Conservation (phyloP, 1,140 invertebrate genomes). For the Euura saliciscinereae region DNA sequence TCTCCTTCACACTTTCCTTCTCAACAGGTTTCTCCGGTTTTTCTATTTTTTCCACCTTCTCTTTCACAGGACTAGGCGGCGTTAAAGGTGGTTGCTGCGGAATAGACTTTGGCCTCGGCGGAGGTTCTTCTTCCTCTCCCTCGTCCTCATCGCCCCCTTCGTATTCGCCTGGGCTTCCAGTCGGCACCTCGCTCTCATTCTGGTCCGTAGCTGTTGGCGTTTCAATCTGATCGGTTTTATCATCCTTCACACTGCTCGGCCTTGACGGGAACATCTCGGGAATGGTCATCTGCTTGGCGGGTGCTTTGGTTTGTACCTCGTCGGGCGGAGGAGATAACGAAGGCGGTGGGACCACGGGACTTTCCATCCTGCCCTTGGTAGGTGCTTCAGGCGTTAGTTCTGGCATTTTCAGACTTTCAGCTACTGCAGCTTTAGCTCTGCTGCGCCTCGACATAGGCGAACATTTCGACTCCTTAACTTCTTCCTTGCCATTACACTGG, state of each 20-base stretch:
- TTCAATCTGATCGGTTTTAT: conserved; percentile 13
- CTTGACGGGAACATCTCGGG: conserved; percentile 37
- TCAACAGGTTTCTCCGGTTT: conserved; percentile 36
- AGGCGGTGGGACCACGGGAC: conserved; percentile 32
- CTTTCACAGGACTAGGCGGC: conserved; percentile 11
- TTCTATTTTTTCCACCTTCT: conserved; percentile 19
- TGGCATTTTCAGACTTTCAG: conserved; percentile 35
- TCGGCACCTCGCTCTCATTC: conserved; percentile 35
- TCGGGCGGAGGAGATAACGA: conserved; percentile 29
- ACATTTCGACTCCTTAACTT: conserved; percentile 32
- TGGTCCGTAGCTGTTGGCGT: neutral
- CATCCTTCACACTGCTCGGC: conserved; percentile 11
- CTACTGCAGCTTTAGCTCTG: conserved; percentile 35
- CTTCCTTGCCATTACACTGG: conserved; percentile 34
- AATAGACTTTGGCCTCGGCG: conserved; percentile 37
- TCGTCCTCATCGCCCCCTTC: conserved; percentile 60
- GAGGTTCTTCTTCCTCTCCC: conserved; percentile 46
- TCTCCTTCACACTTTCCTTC: conserved; percentile 27
- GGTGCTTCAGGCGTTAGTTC: conserved; percentile 33
- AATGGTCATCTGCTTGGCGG: conserved; percentile 38
- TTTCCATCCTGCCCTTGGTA: conserved; percentile 19
- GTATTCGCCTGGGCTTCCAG: conserved; percentile 60
- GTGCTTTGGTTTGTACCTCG: conserved; percentile 17
- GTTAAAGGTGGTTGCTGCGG: conserved; percentile 24
- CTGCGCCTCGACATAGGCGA: conserved; percentile 40